A percentile compares a stretch with the other conserved stretches of the same genome.
Conservation (phyloP, 2,113 vertebrate species). For the Tychaedon coryphoeus region DNA sequence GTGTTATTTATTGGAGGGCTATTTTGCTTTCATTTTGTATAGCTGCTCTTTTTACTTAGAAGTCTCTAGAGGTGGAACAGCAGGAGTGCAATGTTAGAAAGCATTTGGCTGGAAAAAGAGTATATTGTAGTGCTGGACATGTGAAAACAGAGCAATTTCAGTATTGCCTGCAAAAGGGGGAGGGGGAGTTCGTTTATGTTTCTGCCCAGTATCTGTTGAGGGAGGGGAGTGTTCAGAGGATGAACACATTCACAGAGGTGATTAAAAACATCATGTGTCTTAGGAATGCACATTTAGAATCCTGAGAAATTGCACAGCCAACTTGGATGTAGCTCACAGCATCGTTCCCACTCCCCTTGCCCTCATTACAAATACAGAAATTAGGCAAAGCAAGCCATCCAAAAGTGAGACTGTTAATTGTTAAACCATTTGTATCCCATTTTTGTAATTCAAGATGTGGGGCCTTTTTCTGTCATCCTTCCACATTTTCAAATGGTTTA, state of each 20-base stretch:
- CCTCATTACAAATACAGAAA: neutral
- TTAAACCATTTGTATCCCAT: neutral
- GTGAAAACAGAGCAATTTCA: neutral
- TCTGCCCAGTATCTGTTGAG: neutral
- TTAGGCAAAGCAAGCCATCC: neutral
- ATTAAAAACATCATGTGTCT: neutral
- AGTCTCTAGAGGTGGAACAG: neutral
- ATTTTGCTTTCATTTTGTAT: slow-evolving; percentile 31
- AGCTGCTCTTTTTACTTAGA: neutral
- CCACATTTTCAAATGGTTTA: neutral
- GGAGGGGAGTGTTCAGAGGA: neutral
- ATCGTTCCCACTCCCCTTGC: neutral
- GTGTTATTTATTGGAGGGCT: neutral
- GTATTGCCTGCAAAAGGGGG: neutral
- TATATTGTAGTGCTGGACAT: neutral
- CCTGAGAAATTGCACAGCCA: neutral
- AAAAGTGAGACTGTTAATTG: neutral
- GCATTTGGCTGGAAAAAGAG: neutral
- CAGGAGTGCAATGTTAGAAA: neutral
- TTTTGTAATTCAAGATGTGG: neutral
- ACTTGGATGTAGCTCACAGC: neutral
- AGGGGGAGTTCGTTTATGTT: neutral
- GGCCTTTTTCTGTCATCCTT: neutral
- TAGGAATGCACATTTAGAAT: neutral
- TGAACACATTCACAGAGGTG: neutral